Conservation (phyloP, 2,888 invertebrate genomes). For the Agrenia bidenticulata region DNA sequence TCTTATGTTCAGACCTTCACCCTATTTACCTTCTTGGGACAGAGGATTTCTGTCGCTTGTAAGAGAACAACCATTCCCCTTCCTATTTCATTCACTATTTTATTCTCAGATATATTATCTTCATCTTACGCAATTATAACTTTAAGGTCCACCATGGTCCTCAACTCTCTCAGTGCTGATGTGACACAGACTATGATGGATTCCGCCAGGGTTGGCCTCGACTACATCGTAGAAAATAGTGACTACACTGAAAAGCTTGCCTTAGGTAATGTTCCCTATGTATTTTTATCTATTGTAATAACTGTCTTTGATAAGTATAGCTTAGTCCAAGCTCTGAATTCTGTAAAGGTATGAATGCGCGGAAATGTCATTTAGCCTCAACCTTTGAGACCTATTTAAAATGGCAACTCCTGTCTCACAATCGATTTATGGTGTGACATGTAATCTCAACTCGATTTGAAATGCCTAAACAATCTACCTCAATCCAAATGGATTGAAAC, state of each 20-base stretch:
- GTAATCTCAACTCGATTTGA: too few relatives aligned
- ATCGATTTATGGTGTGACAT: too few relatives aligned
- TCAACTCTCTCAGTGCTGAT: conserved; percentile 20
- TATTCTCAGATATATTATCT: background rate
- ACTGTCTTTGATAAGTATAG: background rate
- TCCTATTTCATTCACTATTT: background rate
- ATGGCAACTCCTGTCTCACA: too few relatives aligned
- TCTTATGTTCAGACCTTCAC: conserved; percentile 49
- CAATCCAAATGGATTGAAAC: too few relatives aligned
- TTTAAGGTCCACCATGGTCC: conserved; percentile 21
- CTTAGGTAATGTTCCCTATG: conserved; percentile 64
- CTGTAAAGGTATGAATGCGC: too few relatives aligned
- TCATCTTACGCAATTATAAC: background rate
- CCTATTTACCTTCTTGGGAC: conserved; percentile 53
- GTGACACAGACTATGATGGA: conserved; percentile 65
- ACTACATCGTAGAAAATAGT: conserved; percentile 90
- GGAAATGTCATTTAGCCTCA: too few relatives aligned
- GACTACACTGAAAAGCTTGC: conserved; percentile 89
- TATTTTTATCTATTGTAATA: too few relatives aligned
- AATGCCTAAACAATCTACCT: too few relatives aligned
- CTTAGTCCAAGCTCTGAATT: too few relatives aligned
- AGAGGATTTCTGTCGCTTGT: background rate
- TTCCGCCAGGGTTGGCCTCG: conserved; percentile 81
- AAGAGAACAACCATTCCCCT: background rate
- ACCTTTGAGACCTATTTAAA: too few relatives aligned